These are phyloP conservation scores for Dicrostonyx torquatus DNA, from an alignment of 2,797 vertebrate species.

Conservation along the genomic window DNA sequence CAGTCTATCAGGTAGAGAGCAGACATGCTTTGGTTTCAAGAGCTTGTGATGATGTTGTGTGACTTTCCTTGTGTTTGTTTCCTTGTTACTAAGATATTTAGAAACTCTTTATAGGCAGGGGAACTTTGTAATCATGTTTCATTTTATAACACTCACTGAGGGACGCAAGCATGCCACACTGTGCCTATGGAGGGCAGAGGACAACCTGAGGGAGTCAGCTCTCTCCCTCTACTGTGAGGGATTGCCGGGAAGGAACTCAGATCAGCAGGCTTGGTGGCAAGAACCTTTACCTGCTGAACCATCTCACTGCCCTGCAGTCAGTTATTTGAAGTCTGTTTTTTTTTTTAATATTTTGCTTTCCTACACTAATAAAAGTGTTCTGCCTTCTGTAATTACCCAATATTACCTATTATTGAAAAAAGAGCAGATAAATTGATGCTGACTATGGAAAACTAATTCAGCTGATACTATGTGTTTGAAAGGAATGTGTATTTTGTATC, in stretches of 20 bases:
- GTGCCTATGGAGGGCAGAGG: background rate
- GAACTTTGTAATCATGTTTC: background rate
- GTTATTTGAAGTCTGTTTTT: background rate
- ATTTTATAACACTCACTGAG: background rate
- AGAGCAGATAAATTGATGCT: no score
- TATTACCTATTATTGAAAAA: background rate
- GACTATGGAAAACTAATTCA: background rate
- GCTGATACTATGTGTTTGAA: background rate
- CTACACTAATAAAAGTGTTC: background rate
- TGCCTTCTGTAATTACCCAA: background rate
- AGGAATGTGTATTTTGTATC: background rate
- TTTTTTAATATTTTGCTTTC: background rate
- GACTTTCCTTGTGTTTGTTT: background rate
- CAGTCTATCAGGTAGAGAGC: no score
- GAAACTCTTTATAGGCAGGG: background rate
- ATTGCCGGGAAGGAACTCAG: background rate
- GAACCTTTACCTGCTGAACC: background rate
- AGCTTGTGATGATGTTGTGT: background rate
- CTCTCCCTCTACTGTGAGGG: background rate
- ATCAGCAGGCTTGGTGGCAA: background rate
- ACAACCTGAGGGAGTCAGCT: background rate
- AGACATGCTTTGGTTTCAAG: background rate
- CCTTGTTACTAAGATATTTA: background rate
- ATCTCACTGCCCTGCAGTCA: background rate
- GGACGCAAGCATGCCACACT: background rate